Evolutionary conservation across 2,113 vertebrate genomes (phyloP).

Genomic region (Eidolon helvum): DNA sequence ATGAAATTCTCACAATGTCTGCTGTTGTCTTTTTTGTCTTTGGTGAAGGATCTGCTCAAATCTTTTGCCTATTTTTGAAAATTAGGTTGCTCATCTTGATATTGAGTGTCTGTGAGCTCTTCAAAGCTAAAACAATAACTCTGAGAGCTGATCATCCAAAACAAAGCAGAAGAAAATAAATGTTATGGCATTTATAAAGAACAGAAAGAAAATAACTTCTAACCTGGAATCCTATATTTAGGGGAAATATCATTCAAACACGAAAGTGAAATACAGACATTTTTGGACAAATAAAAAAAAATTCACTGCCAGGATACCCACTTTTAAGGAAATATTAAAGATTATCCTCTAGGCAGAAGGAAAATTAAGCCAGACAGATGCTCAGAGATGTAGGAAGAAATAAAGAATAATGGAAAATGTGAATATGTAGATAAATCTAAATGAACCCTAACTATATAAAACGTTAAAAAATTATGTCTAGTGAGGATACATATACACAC

Average conservation of each 20-base stretch:
- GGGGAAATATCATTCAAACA: no score
- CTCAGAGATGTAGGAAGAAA: background rate
- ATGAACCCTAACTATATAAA: background rate
- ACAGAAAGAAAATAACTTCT: background rate
- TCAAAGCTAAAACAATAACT: background rate
- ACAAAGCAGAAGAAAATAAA: background rate
- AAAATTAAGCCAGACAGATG: background rate
- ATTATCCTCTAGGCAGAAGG: background rate
- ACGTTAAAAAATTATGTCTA: background rate
- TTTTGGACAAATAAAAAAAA: background rate
- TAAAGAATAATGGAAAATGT: background rate
- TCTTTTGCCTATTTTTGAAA: background rate
- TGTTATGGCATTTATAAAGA: background rate
- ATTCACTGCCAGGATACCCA: background rate
- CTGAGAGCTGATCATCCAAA: background rate
- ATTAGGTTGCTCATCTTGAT: background rate
- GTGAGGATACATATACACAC: background rate
- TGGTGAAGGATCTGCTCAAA: background rate
- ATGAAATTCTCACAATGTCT: background rate
- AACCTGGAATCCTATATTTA: no score
- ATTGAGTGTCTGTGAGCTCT: background rate
- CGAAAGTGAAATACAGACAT: no score
- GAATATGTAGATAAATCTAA: background rate
- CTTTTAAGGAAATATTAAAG: background rate
- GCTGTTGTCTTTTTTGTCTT: background rate